phyloP scores from a whole-genome alignment of 2,113 vertebrate genomes.

The Sylvietta virens region DNA sequence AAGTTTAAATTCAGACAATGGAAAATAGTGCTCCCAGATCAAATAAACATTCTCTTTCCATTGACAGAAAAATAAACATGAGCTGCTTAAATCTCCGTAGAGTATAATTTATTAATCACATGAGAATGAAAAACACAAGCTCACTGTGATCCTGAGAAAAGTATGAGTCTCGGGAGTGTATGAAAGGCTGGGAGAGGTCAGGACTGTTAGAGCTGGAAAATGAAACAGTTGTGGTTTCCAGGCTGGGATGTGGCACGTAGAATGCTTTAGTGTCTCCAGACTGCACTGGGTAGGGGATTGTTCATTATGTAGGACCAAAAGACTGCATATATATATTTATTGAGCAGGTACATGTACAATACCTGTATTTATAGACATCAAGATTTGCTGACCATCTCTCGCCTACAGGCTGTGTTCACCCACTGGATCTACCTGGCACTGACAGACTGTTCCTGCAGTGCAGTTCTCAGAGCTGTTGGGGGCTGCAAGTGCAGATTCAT shows the following conservation, averaged over 20 bases:
- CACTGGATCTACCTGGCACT: background rate
- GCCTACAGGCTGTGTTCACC: background rate
- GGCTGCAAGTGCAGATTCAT: background rate
- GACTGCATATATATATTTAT: background rate
- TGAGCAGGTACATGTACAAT: no score
- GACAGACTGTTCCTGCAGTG: background rate
- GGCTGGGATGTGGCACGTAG: background rate
- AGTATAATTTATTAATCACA: conserved; percentile 53
- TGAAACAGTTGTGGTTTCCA: background rate
- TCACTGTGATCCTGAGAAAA: background rate
- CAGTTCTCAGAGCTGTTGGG: background rate
- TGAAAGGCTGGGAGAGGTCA: conserved; percentile 25
- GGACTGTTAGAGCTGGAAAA: background rate
- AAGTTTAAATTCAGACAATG: conserved; percentile 49
- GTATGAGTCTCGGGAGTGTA: background rate
- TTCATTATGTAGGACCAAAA: background rate
- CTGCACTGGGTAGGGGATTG: background rate
- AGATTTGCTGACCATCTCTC: background rate
- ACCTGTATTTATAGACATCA: background rate
- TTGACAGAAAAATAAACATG: conserved; percentile 39
- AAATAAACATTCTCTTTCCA: conserved; percentile 42
- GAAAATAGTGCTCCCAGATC: conserved; percentile 23
- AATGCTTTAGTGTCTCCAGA: background rate
- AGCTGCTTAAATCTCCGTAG: conserved; percentile 31
- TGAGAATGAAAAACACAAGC: conserved; percentile 18